Evolutionary conservation across 2,888 invertebrate species (phyloP), one percentile per base, ranked within the genome.

Genomic region (Lumbricus terrestris): DNA sequence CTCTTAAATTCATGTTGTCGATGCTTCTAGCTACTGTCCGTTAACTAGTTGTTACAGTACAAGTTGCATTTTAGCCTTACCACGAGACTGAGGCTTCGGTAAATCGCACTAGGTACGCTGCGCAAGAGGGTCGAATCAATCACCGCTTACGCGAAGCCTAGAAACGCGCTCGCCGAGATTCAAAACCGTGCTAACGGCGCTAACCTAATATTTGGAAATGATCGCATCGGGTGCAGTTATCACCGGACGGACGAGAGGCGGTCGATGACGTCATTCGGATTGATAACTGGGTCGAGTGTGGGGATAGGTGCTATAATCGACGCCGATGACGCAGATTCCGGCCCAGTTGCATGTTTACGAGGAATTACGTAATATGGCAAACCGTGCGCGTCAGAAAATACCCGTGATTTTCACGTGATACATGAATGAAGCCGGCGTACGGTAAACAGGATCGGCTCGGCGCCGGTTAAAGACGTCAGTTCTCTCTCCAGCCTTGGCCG

Each of bases 261-360:
- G 85, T 90, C 40, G 82, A 90, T 90, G 90, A 90, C 90, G 90
- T 90, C 90, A 90, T 90, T 85, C 37, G 88, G 90, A 40, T 83
- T 88, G 85, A 88, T 40, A 90, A 90, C 40, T 82, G 37, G 90
- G 90, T 90, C 90, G 88, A 47, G 40, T 42, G 35, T 37, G 35
- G 23, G 37, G 85, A 5, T 37, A 85, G 85, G 85, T 37, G 85
- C 85, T 85, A 85, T 85, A 85, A 85, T 90, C 88, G 42, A 47
- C 90, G 40, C 40, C 90, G 90, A 34, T 90, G 90, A 90, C 90
- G 90, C 90, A 90, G 88, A 90, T 90, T 90, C 90, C 90, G 90
- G 85, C 88, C 85, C 35, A 90, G 40, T 90, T 90, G 54, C 90
- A 90, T 90, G 35, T 35, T 88, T 47, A 88, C 88, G 88, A 90